phyloP scores from a whole-genome alignment of 2,797 vertebrate genomes.

The Pseudotriccus pelzelni region DNA sequence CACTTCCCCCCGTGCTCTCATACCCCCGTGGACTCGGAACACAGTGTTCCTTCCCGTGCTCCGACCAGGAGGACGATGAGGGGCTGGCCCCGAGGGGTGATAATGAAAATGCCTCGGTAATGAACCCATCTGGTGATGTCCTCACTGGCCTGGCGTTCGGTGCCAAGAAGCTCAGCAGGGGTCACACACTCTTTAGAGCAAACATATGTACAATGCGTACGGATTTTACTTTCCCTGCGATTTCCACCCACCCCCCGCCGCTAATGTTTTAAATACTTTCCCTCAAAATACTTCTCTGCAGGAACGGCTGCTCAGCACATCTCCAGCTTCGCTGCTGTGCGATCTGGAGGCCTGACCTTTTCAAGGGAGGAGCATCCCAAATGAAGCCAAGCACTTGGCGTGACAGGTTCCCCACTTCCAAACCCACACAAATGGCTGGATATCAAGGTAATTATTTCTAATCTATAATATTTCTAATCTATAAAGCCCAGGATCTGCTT shows the following conservation, averaged over 20 bases:
- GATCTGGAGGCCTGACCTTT: background rate
- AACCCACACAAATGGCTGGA: background rate
- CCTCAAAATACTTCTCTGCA: slow-evolving; percentile 36
- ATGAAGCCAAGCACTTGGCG: background rate
- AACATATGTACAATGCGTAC: slow-evolving; percentile 61
- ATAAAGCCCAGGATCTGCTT: background rate
- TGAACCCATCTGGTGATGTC: slow-evolving; percentile 67
- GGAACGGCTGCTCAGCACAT: slow-evolving; percentile 26
- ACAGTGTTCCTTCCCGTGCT: slow-evolving; percentile 67
- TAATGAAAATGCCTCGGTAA: slow-evolving; percentile 58
- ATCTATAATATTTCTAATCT: background rate
- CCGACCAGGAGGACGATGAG: slow-evolving; percentile 19
- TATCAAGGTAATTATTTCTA: background rate
- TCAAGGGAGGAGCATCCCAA: background rate
- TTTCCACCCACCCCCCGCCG: slow-evolving; percentile 40
- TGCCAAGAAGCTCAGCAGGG: slow-evolving; percentile 60
- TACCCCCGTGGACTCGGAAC: slow-evolving; percentile 44
- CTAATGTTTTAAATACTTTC: slow-evolving; percentile 58
- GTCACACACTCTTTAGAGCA: slow-evolving; percentile 44
- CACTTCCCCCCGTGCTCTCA: slow-evolving; percentile 43
- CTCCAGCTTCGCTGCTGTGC: background rate
- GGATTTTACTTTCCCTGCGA: background rate
- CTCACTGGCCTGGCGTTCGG: slow-evolving; percentile 41
- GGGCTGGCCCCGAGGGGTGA: slow-evolving; percentile 55
- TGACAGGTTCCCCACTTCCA: background rate